Percentiles rank a stretch among this genome's conserved stretches.
phyloP scores from a whole-genome alignment of 2,797 vertebrate genomes.

The Anableps anableps region DNA sequence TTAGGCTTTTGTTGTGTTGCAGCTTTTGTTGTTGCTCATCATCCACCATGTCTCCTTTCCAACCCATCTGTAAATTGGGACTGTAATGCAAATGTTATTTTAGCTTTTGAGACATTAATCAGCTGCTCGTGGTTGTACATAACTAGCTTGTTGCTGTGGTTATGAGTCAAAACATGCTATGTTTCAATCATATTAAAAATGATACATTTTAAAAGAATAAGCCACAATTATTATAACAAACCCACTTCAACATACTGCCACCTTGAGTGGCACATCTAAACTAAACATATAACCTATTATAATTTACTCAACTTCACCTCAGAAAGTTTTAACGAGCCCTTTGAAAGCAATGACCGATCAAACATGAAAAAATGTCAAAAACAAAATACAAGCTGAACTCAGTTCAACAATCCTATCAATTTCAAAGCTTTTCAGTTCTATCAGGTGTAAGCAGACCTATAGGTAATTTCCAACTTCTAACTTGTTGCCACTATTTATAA shows the following conservation, averaged over 20 bases:
- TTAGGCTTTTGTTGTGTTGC: neutral
- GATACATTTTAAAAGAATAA: neutral
- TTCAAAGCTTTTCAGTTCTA: neutral
- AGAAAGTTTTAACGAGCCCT: neutral
- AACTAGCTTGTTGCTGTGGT: neutral
- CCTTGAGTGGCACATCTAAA: neutral
- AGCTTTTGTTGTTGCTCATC: neutral
- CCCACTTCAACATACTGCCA: neutral
- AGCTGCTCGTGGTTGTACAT: neutral
- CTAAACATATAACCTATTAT: neutral
- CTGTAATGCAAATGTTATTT: neutral
- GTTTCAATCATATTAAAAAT: neutral
- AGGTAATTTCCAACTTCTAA: slow-evolving; percentile 64
- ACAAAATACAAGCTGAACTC: neutral
- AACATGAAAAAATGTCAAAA: neutral
- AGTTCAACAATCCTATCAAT: neutral
- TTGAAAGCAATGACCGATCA: neutral
- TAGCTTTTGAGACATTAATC: neutral
- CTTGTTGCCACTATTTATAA: slow-evolving; percentile 49
- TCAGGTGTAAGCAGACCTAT: slow-evolving; percentile 60
- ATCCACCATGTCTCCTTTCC: neutral
- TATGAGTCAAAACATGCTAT: neutral
- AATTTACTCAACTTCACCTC: neutral
- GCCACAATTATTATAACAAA: neutral
- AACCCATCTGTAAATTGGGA: neutral